Conservation (phyloP, 2,797 vertebrate genomes). For the Cygnus olor region DNA sequence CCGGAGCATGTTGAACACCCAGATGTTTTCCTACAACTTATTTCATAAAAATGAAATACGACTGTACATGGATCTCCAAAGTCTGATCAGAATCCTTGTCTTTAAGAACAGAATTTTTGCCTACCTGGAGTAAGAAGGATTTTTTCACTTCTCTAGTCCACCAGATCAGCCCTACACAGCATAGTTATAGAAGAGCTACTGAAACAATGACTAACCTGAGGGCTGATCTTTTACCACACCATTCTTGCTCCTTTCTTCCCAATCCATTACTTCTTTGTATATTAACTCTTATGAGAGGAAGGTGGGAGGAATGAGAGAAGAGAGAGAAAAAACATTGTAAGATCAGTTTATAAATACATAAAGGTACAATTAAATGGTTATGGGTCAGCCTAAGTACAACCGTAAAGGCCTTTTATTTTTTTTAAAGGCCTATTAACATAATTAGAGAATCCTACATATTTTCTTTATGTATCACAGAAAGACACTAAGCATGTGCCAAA, state of each 20-base stretch:
- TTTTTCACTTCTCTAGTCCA: background rate
- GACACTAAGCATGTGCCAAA: background rate
- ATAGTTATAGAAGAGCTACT: background rate
- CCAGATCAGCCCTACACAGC: background rate
- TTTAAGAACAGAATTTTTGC: background rate
- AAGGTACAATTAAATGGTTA: background rate
- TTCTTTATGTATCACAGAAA: background rate
- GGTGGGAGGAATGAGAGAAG: background rate
- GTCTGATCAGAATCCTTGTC: background rate
- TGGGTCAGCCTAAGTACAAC: background rate
- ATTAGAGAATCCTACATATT: background rate
- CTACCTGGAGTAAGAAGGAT: conserved; percentile 20
- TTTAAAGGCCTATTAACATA: background rate
- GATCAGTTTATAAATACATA: background rate
- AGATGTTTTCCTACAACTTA: background rate
- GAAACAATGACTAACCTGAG: conserved; percentile 88
- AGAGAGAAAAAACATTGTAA: background rate
- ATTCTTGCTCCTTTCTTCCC: conserved; percentile 98
- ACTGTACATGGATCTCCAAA: background rate
- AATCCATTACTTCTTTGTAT: conserved; percentile 98
- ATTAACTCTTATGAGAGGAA: conserved; percentile 86
- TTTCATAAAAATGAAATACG: background rate
- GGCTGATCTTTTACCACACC: conserved; percentile 94
- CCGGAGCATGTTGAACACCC: background rate
- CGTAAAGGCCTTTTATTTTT: background rate